These are phyloP conservation scores for Campoletis sonorensis DNA, from an alignment of 1,140 invertebrate genomes.

Conservation along the genomic window DNA sequence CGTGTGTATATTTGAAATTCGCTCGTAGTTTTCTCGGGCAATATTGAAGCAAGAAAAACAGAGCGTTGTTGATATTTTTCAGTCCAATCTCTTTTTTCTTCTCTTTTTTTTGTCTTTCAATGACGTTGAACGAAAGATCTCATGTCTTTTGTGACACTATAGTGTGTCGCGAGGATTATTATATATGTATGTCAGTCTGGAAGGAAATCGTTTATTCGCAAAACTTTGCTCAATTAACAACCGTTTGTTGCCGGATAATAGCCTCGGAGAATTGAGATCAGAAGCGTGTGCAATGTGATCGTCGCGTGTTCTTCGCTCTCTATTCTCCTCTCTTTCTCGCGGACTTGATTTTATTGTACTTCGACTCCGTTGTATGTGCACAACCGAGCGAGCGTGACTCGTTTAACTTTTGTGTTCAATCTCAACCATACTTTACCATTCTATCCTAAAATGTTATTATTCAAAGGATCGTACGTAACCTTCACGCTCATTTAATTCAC, in stretches of 20 bases:
- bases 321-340: not conserved
- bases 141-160: not conserved
- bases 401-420: not conserved
- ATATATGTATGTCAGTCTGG: not conserved
- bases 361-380: not conserved
- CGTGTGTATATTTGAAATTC: not conserved
- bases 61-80: too few species aligned
- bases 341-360: conserved; percentile 31
- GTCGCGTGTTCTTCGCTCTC: conserved; percentile 12
- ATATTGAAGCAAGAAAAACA: not conserved
- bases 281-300: conserved; percentile 9
- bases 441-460: too few species aligned
- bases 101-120: conserved; percentile 6
- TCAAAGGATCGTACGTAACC: too few species aligned
- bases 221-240: conserved; percentile 40
- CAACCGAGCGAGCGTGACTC: conserved; percentile 28
- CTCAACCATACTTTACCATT: too few species aligned
- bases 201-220: conserved; percentile 32
- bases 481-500: too few species aligned
- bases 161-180: not conserved
- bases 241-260: not conserved
- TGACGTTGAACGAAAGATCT: not conserved
- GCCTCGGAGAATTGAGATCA: not conserved
- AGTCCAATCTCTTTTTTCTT: not conserved
- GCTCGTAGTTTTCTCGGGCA: not conserved